Conservation (phyloP, 2,797 vertebrate species). For the Falco naumanni region DNA sequence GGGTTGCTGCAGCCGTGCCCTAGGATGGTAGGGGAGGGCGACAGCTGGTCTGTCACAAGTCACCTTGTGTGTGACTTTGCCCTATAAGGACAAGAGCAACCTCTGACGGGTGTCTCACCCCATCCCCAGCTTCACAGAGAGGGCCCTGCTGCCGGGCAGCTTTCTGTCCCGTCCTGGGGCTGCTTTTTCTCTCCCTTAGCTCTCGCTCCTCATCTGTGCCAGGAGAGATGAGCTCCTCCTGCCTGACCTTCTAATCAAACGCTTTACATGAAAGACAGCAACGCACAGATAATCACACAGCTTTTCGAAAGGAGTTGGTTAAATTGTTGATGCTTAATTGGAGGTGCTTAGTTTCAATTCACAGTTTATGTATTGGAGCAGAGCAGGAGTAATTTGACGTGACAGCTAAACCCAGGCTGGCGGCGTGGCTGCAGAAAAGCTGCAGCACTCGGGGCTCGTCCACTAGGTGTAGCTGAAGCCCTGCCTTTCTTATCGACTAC, state of each 20-base stretch:
- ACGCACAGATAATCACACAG: not conserved
- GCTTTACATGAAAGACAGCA: not conserved
- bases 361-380: not conserved
- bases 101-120: not conserved
- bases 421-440: not conserved
- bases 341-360: not conserved
- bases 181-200: not conserved
- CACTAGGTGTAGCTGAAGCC: slow-evolving; percentile 75
- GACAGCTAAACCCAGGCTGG: not conserved
- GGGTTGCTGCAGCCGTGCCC: not conserved
- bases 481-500: slow-evolving; percentile 15
- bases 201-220: not conserved
- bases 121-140: rapidly evolving
- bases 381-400: not conserved
- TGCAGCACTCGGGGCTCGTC: slow-evolving; percentile 10
- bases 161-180: rapidly evolving
- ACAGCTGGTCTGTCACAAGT: not conserved
- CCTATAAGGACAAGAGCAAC: not conserved
- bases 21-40: not conserved
- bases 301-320: not conserved
- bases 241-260: not conserved
- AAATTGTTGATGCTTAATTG: not conserved
- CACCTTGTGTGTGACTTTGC: slow-evolving; percentile 26
- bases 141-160: not conserved
- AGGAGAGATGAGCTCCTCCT: not conserved